Evolutionary conservation across 2,113 vertebrate species (phyloP).

Genomic region (Vimba vimba): DNA sequence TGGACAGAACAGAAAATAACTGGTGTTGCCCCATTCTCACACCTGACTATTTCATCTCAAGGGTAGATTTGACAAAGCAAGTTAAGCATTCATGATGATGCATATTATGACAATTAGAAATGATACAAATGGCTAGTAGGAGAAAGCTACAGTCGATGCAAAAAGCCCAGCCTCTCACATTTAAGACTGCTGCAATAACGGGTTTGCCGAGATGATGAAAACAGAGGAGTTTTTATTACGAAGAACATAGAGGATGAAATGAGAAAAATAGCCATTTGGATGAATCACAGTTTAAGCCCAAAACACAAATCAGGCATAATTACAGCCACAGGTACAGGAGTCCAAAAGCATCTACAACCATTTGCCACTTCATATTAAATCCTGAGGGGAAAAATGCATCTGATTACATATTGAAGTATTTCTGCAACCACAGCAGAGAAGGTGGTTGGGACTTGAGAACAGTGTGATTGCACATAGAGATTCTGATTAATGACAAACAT

Average conservation of each 20-base stretch:
- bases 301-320: slow-evolving; percentile 12
- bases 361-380: not conserved
- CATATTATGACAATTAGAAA: not conserved
- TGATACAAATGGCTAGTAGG: not conserved
- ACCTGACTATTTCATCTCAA: not conserved
- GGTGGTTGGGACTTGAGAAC: not conserved
- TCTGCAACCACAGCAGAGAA: not conserved
- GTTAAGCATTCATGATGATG: not conserved
- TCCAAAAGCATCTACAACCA: not conserved
- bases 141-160: not conserved
- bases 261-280: slow-evolving; percentile 12
- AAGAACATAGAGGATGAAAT: slow-evolving; percentile 8
- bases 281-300: not conserved
- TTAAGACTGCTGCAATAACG: not conserved
- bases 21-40: not conserved
- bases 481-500: slow-evolving; percentile 21
- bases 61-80: not conserved
- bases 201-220: not conserved
- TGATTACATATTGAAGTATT: not conserved
- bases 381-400: not conserved
- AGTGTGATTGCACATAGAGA: not conserved
- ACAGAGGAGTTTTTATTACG: slow-evolving; percentile 14
- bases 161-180: not conserved
- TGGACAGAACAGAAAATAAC: not conserved
- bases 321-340: slow-evolving; percentile 15